A percentile compares a stretch with the other conserved stretches of the same genome.
Evolutionary conservation across 2,888 invertebrate species (phyloP).

Genomic region (Creontiades dilutus): DNA sequence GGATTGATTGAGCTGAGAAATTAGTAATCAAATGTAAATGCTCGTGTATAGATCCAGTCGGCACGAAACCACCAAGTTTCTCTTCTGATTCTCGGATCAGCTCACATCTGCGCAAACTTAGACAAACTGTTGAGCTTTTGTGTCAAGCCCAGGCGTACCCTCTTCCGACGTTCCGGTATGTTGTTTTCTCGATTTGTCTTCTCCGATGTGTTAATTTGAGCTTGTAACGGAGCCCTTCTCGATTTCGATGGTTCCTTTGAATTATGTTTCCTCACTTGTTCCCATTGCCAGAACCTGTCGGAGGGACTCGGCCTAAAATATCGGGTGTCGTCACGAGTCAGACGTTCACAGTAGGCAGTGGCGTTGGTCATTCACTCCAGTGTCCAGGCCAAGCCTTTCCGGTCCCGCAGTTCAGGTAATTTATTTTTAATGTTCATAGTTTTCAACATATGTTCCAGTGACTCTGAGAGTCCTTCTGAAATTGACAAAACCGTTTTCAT

Average conservation of each 20-base stretch:
- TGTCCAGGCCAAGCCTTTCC: conserved; percentile 88
- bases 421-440: not conserved
- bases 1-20: not conserved
- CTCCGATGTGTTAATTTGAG: not conserved
- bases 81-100: conserved; percentile 80
- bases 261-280: not conserved
- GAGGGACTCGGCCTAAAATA: conserved; percentile 85
- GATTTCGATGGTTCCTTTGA: not conserved
- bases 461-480: no score
- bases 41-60: conserved; percentile 76
- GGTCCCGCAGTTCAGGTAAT: conserved; percentile 82
- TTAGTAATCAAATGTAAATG: not conserved
- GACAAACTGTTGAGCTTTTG: conserved; percentile 78
- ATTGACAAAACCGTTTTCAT: no score
- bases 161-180: conserved; percentile 81
- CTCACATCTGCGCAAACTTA: conserved; percentile 75
- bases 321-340: conserved; percentile 78
- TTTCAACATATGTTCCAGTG: not conserved
- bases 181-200: not conserved
- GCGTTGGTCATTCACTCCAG: conserved; percentile 82
- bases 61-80: conserved; percentile 83
- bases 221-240: not conserved
- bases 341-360: conserved; percentile 75
- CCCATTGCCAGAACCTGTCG: conserved; percentile 77
- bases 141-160: conserved; percentile 83